Evolutionary conservation across 2,797 vertebrate species (phyloP), one percentile per base, ranked within the genome.

Genomic region (Pangasius djambal): DNA sequence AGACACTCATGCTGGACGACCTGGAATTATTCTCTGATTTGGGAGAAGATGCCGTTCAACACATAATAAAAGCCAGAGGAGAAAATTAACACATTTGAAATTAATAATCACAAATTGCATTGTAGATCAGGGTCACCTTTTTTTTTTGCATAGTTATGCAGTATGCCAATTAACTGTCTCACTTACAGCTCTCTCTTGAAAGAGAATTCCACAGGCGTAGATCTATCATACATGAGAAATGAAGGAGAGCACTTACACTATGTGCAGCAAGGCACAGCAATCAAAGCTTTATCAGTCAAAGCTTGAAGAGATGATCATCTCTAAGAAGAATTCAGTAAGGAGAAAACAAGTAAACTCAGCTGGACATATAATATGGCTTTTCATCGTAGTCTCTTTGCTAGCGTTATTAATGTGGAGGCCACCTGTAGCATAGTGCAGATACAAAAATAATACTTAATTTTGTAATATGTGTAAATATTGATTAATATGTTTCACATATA

Each of bases 1-100:
- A 96, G 95, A 96, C 95, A 96, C 96, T 93, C 65, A 94, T 94
- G 94, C 95, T 94, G 96, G 94, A 95, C 87, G 89, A 91, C 91
- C 94, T 95, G 94, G 96, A 96, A 95, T 95, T 92, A 95, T 96
- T 96, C 94, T 96, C 95, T 96, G 95, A 95, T 95, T 95, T 94
- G 94, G 94, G 93, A 92, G 94, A 96, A 95, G 93, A 96, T 94
- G 93, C 82, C 94, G 94, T 95, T 94, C 95, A 95, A 94, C 91
- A 90, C 90, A 91, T 93, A 91, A 93, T 91, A 88, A 90, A 92
- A 92, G 90, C 78, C 90, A 83, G 92, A 88, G 88, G 87, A 92
- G 55, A 89, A 52, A 92, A 93, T 93, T 89, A 90, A 90, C 89
- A 92, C 88, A 93, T 92, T 90, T 91, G 89, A 92, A 93, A 93